phyloP scores from a whole-genome alignment of 2,113 vertebrate genomes.

The Spilogale gracilis region DNA sequence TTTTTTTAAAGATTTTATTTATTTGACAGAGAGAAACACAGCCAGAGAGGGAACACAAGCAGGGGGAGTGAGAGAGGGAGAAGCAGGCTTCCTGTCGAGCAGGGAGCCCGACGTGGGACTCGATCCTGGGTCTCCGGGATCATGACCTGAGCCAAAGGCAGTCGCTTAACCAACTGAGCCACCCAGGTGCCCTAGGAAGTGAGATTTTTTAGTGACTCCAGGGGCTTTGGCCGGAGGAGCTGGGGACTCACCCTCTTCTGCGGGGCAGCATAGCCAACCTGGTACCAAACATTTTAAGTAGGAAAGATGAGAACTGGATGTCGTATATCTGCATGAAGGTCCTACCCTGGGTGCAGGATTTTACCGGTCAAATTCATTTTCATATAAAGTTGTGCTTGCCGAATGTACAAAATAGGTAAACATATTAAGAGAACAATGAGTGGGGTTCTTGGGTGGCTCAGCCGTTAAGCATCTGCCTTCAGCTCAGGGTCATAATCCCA shows the following conservation, averaged over 20 bases:
- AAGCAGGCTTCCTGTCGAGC: too few species aligned
- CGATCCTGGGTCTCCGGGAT: too few species aligned
- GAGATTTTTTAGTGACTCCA: not conserved
- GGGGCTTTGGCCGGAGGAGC: not conserved
- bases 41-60: too few species aligned
- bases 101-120: too few species aligned
- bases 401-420: not conserved
- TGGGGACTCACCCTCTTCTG: not conserved
- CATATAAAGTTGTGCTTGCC: not conserved
- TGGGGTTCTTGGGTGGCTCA: too few species aligned
- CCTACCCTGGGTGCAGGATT: not conserved
- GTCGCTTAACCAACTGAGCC: too few species aligned
- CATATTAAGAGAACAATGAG: rapidly evolving
- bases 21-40: too few species aligned
- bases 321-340: not conserved
- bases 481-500: too few species aligned
- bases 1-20: too few species aligned
- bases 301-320: not conserved
- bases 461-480: too few species aligned
- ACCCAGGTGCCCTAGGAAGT: not conserved
- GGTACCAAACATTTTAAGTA: not conserved
- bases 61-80: too few species aligned
- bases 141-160: too few species aligned
- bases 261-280: not conserved
- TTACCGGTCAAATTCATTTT: not conserved